Percentiles rank a stretch among this genome's conserved stretches.
Conservation (phyloP, 2,113 vertebrate species). For the Centropus unirufus region DNA sequence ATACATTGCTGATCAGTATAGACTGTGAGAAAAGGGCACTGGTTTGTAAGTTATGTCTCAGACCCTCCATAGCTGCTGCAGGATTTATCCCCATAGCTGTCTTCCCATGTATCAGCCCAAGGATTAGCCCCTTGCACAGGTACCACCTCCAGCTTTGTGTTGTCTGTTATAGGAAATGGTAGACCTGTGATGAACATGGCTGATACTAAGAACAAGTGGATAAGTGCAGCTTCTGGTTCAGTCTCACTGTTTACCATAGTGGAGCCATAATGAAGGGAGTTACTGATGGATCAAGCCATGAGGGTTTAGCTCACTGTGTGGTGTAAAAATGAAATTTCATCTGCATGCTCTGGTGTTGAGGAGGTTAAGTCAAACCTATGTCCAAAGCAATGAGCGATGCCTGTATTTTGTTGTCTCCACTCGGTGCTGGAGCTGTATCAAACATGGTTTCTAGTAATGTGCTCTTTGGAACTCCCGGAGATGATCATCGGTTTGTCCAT, state of each 20-base stretch:
- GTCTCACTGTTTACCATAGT: not conserved
- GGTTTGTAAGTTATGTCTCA: not conserved
- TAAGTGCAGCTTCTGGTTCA: not conserved
- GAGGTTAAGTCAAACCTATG: not conserved
- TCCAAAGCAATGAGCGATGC: not conserved
- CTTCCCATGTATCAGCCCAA: not conserved
- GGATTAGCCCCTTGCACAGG: not conserved
- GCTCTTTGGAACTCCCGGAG: not conserved
- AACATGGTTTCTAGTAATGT: not conserved
- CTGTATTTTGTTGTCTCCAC: not conserved
- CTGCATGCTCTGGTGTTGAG: not conserved
- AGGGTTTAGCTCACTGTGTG: not conserved
- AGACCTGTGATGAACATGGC: not conserved
- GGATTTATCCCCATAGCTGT: not conserved
- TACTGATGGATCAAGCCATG: not conserved
- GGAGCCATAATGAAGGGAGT: accelerated
- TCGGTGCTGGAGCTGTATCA: not conserved
- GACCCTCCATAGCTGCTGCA: not conserved
- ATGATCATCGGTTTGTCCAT: accelerated
- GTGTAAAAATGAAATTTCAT: not conserved
- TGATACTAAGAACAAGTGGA: not conserved
- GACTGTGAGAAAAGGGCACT: not conserved
- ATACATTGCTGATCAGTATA: not conserved
- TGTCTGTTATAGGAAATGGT: not conserved
- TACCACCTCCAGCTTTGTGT: not conserved